Evolutionary conservation across 2,888 invertebrate genomes (phyloP).

Genomic region (Dolichomitus sp.): DNA sequence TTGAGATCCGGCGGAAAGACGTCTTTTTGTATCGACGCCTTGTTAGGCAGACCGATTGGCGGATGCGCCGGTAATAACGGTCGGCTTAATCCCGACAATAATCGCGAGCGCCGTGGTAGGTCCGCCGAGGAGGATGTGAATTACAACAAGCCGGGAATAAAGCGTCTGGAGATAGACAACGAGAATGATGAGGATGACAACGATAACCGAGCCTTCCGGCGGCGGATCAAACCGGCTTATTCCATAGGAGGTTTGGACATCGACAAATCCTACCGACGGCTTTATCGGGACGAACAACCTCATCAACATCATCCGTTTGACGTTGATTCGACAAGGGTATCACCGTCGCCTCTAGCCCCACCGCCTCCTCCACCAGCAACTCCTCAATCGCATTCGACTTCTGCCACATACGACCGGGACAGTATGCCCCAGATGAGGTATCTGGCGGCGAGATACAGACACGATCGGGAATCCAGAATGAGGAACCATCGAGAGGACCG

Average conservation of each 20-base stretch:
- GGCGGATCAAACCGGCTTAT: conserved; percentile 47
- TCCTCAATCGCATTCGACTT: conserved; percentile 9
- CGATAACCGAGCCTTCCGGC: conserved; percentile 32
- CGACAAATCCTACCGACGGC: conserved; percentile 44
- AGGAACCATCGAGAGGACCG: conserved; percentile 33
- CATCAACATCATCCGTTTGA: conserved; percentile 40
- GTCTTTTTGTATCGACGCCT: conserved; percentile 96
- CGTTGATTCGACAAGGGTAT: conserved; percentile 32
- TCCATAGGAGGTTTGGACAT: conserved; percentile 12
- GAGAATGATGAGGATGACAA: conserved; percentile 49
- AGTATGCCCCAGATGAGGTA: conserved; percentile 50
- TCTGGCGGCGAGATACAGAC: conserved; percentile 49
- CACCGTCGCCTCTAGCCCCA: conserved; percentile 68
- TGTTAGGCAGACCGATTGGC: conserved; percentile 89
- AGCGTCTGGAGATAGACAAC: conserved; percentile 29
- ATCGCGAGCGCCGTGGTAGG: conserved; percentile 28
- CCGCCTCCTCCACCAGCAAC: neutral
- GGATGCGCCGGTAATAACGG: conserved; percentile 45
- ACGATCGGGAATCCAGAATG: conserved; percentile 41
- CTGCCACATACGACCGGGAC: conserved; percentile 53
- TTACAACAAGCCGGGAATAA: neutral
- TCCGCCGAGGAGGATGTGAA: conserved; percentile 35
- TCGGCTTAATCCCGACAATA: conserved; percentile 2
- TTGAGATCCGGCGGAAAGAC: conserved; percentile 87
- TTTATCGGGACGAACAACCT: conserved; percentile 41